Conservation (phyloP, 2,797 vertebrate species). For the Myripristis murdjan region DNA sequence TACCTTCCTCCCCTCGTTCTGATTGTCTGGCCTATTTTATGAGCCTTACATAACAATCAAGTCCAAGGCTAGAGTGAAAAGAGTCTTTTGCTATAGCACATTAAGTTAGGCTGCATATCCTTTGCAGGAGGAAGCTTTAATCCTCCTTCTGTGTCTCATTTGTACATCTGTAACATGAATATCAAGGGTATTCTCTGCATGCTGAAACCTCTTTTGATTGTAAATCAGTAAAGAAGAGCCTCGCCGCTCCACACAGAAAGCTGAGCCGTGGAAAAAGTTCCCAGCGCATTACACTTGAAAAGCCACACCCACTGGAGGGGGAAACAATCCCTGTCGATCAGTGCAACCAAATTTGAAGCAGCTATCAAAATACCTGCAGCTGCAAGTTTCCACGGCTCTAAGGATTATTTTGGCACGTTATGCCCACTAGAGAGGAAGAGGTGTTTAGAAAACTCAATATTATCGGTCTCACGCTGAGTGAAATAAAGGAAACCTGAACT, state of each 20-base stretch:
- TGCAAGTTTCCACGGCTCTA: too few relatives aligned
- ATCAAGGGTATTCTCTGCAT: neutral
- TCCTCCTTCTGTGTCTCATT: conserved; percentile 19
- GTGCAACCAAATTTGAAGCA: too few relatives aligned
- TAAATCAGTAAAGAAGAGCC: neutral
- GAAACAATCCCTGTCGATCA: too few relatives aligned
- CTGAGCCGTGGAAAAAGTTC: too few relatives aligned
- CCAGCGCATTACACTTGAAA: too few relatives aligned
- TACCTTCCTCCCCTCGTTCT: conserved; percentile 10
- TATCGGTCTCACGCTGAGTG: too few relatives aligned
- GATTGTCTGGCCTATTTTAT: conserved; percentile 36
- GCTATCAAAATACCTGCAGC: too few relatives aligned
- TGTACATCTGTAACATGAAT: conserved; percentile 28
- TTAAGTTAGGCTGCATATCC: conserved; percentile 19
- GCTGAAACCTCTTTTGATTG: conserved; percentile 14
- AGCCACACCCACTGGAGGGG: too few relatives aligned
- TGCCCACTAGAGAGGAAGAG: too few relatives aligned
- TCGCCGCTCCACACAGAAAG: neutral
- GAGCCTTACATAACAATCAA: conserved; percentile 43
- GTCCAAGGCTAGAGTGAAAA: conserved; percentile 28
- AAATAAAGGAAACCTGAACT: too few relatives aligned
- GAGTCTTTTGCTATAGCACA: conserved; percentile 2
- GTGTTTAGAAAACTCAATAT: too few relatives aligned
- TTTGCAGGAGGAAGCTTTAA: neutral
- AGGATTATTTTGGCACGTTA: too few relatives aligned